Evolutionary conservation across 2,888 invertebrate species (phyloP).

Genomic region (Dilophus febrilis): DNA sequence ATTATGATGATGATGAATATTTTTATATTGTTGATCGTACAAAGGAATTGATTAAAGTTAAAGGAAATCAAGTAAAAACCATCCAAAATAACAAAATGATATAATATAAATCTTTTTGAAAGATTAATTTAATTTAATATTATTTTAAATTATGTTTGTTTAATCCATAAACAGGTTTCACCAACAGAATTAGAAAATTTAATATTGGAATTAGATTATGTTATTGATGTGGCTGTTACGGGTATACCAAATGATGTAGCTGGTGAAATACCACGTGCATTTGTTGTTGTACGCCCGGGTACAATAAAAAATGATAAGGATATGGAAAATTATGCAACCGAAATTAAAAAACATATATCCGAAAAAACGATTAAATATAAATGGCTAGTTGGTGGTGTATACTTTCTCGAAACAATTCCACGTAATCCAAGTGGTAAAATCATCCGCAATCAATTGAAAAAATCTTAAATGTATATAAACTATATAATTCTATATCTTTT

Average conservation of each 20-base stretch:
- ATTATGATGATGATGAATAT: background rate
- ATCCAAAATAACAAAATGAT: too few relatives aligned
- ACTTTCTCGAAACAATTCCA: conserved; percentile 42
- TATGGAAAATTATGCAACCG: conserved; percentile 25
- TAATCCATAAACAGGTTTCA: conserved; percentile 65
- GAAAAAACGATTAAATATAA: conserved; percentile 52
- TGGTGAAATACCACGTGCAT: conserved; percentile 57
- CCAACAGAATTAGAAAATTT: conserved; percentile 72
- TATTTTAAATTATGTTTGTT: too few relatives aligned
- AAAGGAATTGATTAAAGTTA: conserved; percentile 71
- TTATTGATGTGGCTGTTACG: conserved; percentile 61
- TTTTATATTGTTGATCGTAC: conserved; percentile 37
- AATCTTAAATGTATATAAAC: too few relatives aligned
- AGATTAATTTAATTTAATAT: conserved; percentile 3
- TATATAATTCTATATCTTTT: too few relatives aligned
- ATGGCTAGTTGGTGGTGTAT: conserved; percentile 39
- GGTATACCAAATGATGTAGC: conserved; percentile 42
- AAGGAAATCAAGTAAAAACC: conserved; percentile 71
- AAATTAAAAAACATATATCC: conserved; percentile 38
- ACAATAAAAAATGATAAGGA: too few relatives aligned
- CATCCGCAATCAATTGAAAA: conserved; percentile 37
- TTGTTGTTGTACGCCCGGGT: conserved; percentile 36
- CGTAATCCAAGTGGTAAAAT: conserved; percentile 55
- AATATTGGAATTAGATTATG: conserved; percentile 49
- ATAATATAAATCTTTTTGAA: too few relatives aligned